These are phyloP conservation scores for Polypterus bichir DNA, from an alignment of 2,113 vertebrate species.

Conservation along the genomic window DNA sequence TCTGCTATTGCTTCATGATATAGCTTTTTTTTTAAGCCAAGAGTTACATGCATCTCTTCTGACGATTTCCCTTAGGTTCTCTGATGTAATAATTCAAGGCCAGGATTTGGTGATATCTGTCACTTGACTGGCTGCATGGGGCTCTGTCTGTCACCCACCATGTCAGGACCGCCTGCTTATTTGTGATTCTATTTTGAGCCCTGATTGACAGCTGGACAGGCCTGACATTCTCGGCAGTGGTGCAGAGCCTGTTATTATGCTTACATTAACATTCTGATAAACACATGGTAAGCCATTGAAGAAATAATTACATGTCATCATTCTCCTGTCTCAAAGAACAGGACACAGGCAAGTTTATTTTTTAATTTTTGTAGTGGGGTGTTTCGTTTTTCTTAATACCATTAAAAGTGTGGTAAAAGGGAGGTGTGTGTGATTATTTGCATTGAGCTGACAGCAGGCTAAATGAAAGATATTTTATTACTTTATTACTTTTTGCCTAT, in stretches of 20 bases:
- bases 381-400: no score
- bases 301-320: constrained; percentile 95
- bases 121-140: constrained; percentile 47
- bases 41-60: background rate
- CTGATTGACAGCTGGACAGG: constrained; percentile 83
- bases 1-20: no score
- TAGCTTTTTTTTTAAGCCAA: background rate
- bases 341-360: background rate
- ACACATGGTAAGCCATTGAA: constrained; percentile 77
- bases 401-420: no score
- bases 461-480: no score
- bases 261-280: constrained; percentile 99
- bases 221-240: constrained; percentile 73
- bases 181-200: constrained; percentile 78
- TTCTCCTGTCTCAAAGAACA: constrained; percentile 59
- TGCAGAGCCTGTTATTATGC: constrained; percentile 91
- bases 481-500: no score
- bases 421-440: no score
- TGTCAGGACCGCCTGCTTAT: constrained; percentile 68
- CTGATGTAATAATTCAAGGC: constrained; percentile 40
- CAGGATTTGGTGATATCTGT: constrained; percentile 41
- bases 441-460: no score
- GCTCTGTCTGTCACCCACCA: constrained; percentile 59
- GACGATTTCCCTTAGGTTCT: constrained; percentile 14
- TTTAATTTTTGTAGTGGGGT: no score